Conservation (phyloP, 2,888 invertebrate species). For the Vanessa cardui region DNA sequence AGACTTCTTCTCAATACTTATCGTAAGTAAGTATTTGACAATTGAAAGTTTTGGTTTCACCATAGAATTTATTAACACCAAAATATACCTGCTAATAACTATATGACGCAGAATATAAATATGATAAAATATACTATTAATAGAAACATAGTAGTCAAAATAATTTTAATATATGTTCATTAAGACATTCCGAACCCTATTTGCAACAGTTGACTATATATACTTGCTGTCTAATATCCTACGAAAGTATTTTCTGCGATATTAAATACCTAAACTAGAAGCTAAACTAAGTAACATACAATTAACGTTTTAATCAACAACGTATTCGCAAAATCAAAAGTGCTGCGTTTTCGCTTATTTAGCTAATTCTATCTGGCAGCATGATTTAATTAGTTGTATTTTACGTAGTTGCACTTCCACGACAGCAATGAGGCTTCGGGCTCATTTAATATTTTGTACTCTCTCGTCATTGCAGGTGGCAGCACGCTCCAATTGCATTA, state of each 20-base stretch:
- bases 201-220: too few species aligned
- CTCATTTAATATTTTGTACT: slow-evolving; percentile 53
- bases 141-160: too few species aligned
- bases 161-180: too few species aligned
- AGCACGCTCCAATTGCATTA: slow-evolving; percentile 73
- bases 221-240: neutral
- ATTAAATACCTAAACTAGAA: neutral
- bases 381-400: slow-evolving; percentile 43
- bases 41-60: too few species aligned
- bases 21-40: too few species aligned
- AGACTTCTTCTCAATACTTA: too few species aligned
- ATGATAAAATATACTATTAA: too few species aligned
- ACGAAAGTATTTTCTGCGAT: too few species aligned
- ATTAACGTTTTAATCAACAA: neutral
- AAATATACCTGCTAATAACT: too few species aligned
- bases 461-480: slow-evolving; percentile 59
- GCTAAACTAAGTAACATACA: neutral
- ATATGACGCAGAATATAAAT: too few species aligned
- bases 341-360: slow-evolving; percentile 17
- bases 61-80: too few species aligned
- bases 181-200: too few species aligned
- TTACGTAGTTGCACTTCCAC: slow-evolving; percentile 39
- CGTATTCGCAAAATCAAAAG: slow-evolving; percentile 11
- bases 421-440: slow-evolving; percentile 48
- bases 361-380: slow-evolving; percentile 30